phyloP scores from a whole-genome alignment of 2,888 invertebrate genomes.

The Molanna angustata region DNA sequence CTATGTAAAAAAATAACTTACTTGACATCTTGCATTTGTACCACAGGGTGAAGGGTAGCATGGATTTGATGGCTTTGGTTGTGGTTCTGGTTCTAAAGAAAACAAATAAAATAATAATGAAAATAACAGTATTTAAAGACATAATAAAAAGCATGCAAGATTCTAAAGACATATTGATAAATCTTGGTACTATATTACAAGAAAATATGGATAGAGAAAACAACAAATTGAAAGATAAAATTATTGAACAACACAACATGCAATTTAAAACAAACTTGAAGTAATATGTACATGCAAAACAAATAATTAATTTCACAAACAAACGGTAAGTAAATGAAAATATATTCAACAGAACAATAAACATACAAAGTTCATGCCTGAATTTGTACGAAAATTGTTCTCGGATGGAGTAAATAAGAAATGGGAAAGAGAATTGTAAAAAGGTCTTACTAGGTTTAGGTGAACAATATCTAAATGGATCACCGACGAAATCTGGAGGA shows the following conservation, averaged over 20 bases:
- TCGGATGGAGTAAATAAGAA: background rate
- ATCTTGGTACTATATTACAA: too few relatives aligned
- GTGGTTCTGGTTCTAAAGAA: slow-evolving; percentile 46
- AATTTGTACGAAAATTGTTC: slow-evolving; percentile 15
- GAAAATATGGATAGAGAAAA: too few relatives aligned
- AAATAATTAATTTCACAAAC: too few relatives aligned
- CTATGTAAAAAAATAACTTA: slow-evolving; percentile 55
- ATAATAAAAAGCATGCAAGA: too few relatives aligned
- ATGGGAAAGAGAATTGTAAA: slow-evolving; percentile 1
- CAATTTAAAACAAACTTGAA: too few relatives aligned
- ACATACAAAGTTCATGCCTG: slow-evolving; percentile 38
- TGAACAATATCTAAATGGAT: slow-evolving; percentile 69
- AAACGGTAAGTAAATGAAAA: too few relatives aligned
- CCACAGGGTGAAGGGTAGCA: slow-evolving; percentile 84
- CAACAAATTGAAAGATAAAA: too few relatives aligned
- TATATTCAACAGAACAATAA: too few relatives aligned
- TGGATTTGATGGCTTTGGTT: slow-evolving; percentile 59
- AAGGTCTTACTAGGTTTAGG: slow-evolving; percentile 35
- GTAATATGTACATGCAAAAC: too few relatives aligned
- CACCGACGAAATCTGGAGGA: slow-evolving; percentile 63
- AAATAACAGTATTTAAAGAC: too few relatives aligned
- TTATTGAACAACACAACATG: too few relatives aligned
- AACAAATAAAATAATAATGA: slow-evolving; percentile 35
- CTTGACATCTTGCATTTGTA: slow-evolving; percentile 76
- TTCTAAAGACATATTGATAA: too few relatives aligned